phyloP scores from a whole-genome alignment of 2,113 vertebrate genomes.

The Phainopepla nitens region DNA sequence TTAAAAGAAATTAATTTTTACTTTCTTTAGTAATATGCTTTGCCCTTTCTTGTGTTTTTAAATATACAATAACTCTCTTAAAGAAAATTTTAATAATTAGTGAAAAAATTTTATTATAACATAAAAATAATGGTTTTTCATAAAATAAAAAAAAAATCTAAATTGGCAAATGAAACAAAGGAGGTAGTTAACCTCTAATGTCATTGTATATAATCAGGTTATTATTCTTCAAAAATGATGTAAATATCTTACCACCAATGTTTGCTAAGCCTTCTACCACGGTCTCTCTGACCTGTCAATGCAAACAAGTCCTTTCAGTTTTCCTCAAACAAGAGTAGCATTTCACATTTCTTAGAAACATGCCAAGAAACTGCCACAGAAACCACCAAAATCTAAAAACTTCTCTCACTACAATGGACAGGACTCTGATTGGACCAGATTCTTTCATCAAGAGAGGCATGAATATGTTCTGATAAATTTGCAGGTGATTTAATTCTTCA shows the following conservation, averaged over 20 bases:
- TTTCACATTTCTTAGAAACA: not conserved
- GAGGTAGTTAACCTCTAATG: not conserved
- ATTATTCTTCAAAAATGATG: not conserved
- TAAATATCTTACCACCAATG: slow-evolving; percentile 84
- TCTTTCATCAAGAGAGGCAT: not conserved
- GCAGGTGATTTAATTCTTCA: not conserved
- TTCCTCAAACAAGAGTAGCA: not conserved
- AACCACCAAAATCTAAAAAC: not conserved
- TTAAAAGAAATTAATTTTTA: not conserved
- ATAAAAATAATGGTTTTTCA: not conserved
- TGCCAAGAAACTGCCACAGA: not conserved
- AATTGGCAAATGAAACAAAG: not conserved
- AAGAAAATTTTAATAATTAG: not conserved
- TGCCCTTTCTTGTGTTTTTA: not conserved
- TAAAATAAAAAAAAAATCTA: not conserved
- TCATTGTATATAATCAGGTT: not conserved
- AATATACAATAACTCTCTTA: not conserved
- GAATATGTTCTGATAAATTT: not conserved
- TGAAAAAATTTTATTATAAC: not conserved
- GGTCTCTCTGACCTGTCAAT: slow-evolving; percentile 86
- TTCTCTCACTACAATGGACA: not conserved
- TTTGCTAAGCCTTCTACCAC: slow-evolving; percentile 84
- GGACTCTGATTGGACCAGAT: not conserved
- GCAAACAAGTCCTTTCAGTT: slow-evolving; percentile 30
- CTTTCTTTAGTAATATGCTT: not conserved